A percentile compares a stretch with the other conserved stretches of the same genome.
phyloP scores from a whole-genome alignment of 2,888 invertebrate species.

The Deilephila elpenor region DNA sequence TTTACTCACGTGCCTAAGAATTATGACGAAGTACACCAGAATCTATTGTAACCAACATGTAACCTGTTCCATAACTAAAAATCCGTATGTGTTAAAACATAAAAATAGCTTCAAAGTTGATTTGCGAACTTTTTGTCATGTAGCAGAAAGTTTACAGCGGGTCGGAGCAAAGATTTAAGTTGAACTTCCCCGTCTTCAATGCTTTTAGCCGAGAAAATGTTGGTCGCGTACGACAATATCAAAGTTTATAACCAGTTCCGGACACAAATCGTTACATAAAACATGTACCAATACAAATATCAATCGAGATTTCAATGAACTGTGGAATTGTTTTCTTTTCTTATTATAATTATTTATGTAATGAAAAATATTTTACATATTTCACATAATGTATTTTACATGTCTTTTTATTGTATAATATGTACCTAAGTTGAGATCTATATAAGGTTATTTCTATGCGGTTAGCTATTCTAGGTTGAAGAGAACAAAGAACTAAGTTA shows the following conservation, averaged over 20 bases:
- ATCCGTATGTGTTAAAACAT: neutral
- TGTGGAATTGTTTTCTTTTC: neutral
- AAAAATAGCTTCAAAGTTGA: constrained; percentile 1
- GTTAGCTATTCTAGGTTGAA: no score
- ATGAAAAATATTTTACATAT: no score
- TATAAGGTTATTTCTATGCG: no score
- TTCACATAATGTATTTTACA: no score
- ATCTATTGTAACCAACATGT: no score
- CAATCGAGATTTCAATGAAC: neutral
- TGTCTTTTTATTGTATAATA: no score
- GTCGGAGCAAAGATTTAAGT: constrained; percentile 19
- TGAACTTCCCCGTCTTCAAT: constrained; percentile 13
- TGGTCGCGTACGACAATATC: constrained; percentile 12
- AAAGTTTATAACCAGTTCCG: constrained; percentile 15
- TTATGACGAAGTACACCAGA: no score
- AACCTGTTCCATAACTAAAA: neutral
- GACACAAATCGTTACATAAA: neutral
- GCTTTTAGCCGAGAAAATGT: constrained; percentile 21
- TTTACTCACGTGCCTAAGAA: neutral
- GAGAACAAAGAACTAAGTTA: no score
- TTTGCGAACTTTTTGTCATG: constrained; percentile 10
- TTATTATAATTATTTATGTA: no score
- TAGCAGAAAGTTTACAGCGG: constrained; percentile 3
- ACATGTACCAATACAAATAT: neutral
- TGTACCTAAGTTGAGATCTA: no score